Conservation (phyloP, 2,888 invertebrate genomes). For the Helobdella robusta region DNA sequence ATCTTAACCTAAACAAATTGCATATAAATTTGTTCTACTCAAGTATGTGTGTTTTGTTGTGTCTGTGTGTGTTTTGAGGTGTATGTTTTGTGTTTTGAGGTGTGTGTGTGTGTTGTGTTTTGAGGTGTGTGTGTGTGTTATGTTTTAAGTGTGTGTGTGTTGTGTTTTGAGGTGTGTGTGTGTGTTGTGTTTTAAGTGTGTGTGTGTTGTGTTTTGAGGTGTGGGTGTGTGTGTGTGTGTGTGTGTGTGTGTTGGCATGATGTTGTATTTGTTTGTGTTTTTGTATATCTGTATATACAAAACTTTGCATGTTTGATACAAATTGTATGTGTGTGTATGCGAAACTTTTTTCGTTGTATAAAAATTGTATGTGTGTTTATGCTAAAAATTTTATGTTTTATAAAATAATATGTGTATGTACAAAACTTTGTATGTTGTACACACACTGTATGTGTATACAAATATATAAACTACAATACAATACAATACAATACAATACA, state of each 20-base stretch:
- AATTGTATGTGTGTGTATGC: not conserved
- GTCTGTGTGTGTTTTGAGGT: not conserved
- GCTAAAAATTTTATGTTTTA: too few species aligned
- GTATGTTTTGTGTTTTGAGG: slow-evolving; percentile 6
- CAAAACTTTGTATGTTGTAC: too few species aligned
- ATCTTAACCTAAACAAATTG: too few species aligned
- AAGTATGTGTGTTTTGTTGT: slow-evolving; percentile 2
- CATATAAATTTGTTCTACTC: not conserved
- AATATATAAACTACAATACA: too few species aligned
- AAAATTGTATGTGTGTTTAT: too few species aligned
- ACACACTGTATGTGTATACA: too few species aligned
- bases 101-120: slow-evolving; percentile 6
- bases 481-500: too few species aligned
- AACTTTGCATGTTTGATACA: not conserved
- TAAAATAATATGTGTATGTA: too few species aligned
- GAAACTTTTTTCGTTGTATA: too few species aligned
- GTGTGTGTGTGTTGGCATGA: slow-evolving; percentile 11
- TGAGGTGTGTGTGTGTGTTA: slow-evolving; percentile 13
- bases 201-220: slow-evolving; percentile 14
- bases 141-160: not conserved
- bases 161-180: slow-evolving; percentile 1
- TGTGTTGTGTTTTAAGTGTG: slow-evolving; percentile 2
- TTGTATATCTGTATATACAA: not conserved
- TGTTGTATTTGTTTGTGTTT: slow-evolving; percentile 11
- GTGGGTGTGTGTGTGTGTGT: slow-evolving; percentile 16